Percentiles rank a stretch among this genome's conserved stretches.
phyloP scores from a whole-genome alignment of 2,888 invertebrate genomes.

The Drosophila testacea region DNA sequence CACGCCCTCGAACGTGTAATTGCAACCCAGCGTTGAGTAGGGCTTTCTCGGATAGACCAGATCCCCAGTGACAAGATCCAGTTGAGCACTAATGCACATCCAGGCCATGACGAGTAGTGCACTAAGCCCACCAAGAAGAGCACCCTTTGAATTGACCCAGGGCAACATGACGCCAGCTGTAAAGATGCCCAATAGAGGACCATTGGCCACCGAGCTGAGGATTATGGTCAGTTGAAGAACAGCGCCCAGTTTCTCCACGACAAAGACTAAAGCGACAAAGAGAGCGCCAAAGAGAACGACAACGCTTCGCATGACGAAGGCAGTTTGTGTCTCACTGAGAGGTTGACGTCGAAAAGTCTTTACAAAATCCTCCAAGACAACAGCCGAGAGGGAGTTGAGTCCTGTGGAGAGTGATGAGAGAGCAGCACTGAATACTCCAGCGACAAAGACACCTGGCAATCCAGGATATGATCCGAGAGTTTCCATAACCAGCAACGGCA shows the following conservation, averaged over 20 bases:
- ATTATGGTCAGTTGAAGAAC: conserved; percentile 90
- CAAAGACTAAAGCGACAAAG: conserved; percentile 88
- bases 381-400: conserved; percentile 91
- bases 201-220: conserved; percentile 88
- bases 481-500: conserved; percentile 94
- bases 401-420: conserved; percentile 93
- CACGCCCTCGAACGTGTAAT: conserved; percentile 85
- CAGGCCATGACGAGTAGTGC: conserved; percentile 86
- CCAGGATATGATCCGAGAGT: conserved; percentile 92
- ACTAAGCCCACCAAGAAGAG: conserved; percentile 86
- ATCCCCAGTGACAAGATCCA: conserved; percentile 86
- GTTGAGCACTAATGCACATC: conserved; percentile 86
- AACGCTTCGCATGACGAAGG: conserved; percentile 88
- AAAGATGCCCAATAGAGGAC: conserved; percentile 89
- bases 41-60: conserved; percentile 86
- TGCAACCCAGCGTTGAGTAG: conserved; percentile 86
- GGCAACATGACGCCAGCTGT: conserved; percentile 89
- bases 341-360: conserved; percentile 86
- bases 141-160: conserved; percentile 88
- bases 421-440: conserved; percentile 96
- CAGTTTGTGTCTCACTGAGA: conserved; percentile 87
- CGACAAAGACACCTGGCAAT: conserved; percentile 94
- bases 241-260: conserved; percentile 89
- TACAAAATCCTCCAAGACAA: conserved; percentile 90
- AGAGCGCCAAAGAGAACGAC: conserved; percentile 88